Evolutionary conservation across 1,140 invertebrate genomes (phyloP).

Genomic region (Maconellicoccus hirsutus): DNA sequence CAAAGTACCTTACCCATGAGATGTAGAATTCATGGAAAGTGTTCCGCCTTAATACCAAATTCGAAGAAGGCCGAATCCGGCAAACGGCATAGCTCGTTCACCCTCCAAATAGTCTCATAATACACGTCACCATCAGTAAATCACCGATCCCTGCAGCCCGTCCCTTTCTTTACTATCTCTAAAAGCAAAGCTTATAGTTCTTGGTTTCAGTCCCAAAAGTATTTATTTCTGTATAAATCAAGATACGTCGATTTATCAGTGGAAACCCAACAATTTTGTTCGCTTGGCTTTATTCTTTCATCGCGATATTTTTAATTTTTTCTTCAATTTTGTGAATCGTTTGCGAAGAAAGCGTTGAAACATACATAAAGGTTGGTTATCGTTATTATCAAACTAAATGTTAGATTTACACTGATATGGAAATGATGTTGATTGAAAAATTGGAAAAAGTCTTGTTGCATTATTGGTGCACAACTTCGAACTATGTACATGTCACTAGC

Average conservation of each 20-base stretch:
- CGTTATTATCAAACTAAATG: too few relatives aligned
- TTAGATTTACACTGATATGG: too few relatives aligned
- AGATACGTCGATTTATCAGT: constrained; percentile 5
- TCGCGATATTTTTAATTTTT: constrained; percentile 36
- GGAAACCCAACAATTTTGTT: too few relatives aligned
- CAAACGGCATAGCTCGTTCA: constrained; percentile 7
- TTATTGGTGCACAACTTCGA: too few relatives aligned
- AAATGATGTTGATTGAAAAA: too few relatives aligned
- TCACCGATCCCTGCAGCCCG: not conserved
- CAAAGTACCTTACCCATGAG: not conserved
- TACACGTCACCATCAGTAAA: constrained; percentile 15
- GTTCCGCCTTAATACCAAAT: not conserved
- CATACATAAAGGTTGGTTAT: too few relatives aligned
- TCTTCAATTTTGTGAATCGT: constrained; percentile 34
- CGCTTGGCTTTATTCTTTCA: too few relatives aligned
- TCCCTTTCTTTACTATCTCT: not conserved
- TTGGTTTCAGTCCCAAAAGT: constrained; percentile 13
- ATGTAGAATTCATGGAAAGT: constrained; percentile 12
- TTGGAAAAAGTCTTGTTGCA: too few relatives aligned
- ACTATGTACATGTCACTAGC: too few relatives aligned
- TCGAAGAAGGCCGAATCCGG: constrained; percentile 5
- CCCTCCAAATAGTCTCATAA: constrained; percentile 14
- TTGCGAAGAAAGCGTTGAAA: constrained; percentile 32
- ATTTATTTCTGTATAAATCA: constrained; percentile 22
- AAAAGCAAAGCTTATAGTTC: constrained; percentile 13